Percentiles rank a stretch among this genome's conserved stretches.
Evolutionary conservation across 2,797 vertebrate species (phyloP).

Genomic region (Iguana delicatissima): DNA sequence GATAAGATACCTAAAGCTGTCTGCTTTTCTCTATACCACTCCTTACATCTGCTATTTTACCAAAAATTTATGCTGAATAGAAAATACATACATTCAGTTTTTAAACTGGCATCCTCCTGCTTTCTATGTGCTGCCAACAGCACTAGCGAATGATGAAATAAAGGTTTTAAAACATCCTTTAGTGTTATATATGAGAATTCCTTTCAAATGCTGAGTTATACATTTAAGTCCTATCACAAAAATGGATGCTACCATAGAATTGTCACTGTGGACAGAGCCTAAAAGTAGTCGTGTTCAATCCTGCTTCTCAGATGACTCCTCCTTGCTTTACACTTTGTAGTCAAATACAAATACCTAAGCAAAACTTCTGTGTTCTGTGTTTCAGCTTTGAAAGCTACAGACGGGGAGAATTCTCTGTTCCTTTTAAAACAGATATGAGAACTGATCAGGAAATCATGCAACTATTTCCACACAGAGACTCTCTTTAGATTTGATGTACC

Average conservation of each 20-base stretch:
- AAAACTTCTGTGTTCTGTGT: not conserved
- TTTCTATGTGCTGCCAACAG: not conserved
- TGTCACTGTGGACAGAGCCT: not conserved
- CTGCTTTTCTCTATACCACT: not conserved
- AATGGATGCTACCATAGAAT: not conserved
- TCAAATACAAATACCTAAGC: not conserved
- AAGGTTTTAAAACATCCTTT: not conserved
- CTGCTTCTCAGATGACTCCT: not conserved
- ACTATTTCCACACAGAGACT: not conserved
- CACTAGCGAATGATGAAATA: not conserved
- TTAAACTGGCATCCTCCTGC: not conserved
- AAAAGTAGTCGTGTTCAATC: not conserved
- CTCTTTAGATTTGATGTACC: not conserved
- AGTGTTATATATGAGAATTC: not conserved
- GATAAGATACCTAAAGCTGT: not conserved
- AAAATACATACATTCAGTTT: not conserved
- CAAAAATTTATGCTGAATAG: not conserved
- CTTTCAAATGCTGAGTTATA: not conserved
- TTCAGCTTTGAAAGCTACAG: not conserved
- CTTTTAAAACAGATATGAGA: not conserved
- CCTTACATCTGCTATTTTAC: not conserved
- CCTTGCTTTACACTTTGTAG: not conserved
- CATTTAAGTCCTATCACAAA: not conserved
- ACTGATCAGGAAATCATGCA: not conserved
- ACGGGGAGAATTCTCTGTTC: not conserved